Base-by-base conservation (phyloP, 2,888 invertebrate genomes). In the Galerucella nymphaeae region DNA sequence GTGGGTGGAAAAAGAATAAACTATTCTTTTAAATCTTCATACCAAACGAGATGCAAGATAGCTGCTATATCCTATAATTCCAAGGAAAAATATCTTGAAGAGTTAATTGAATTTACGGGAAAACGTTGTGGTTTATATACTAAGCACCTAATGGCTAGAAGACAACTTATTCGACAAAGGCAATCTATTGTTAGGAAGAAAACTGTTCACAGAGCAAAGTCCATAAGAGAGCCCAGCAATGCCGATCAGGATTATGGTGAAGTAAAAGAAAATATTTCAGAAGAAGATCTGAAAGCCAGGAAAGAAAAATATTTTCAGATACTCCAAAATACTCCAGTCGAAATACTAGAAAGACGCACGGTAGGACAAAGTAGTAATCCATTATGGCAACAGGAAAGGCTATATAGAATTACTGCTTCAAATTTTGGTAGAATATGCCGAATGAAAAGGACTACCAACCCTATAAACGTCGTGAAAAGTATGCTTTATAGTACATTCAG, bases 1-100 rank as follows among this genome's bases (percentile, higher is more conserved):
- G 77, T 80, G 18, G 82, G 82, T 1, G 84, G 84, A 4, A 85
- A 84, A 79, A 65, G 82, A 69, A 79, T 82, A 42, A 48, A 48
- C 2, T 48, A 48, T 48, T 48, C 14, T 48, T 48, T 48, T n/a
- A 6, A 48, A 48, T 48, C n/a, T 48, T 16, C n/a, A 48, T 16
- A 48, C 48, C 48, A 48, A n/a, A 48, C n/a, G 48, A 48, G 48
- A 48, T 14, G 48, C 48, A 14, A 48, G n/a, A 48, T 48, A 48
- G 48, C 48, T 48, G 48, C 48, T 48, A n/a, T 48, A 48, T 48
- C 48, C 14, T 48, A n/a, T 48, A n/a, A 48, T 48, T 48, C n/a
- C 48, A 48, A 48, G 48, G n/a, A 48, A 14, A 48, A n/a, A n/a
- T 48, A n/a, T 48, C 14, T 48, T n/a, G 48, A 48, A 48, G 48